phyloP scores from a whole-genome alignment of 2,888 invertebrate genomes.

The Fragum sueziense region DNA sequence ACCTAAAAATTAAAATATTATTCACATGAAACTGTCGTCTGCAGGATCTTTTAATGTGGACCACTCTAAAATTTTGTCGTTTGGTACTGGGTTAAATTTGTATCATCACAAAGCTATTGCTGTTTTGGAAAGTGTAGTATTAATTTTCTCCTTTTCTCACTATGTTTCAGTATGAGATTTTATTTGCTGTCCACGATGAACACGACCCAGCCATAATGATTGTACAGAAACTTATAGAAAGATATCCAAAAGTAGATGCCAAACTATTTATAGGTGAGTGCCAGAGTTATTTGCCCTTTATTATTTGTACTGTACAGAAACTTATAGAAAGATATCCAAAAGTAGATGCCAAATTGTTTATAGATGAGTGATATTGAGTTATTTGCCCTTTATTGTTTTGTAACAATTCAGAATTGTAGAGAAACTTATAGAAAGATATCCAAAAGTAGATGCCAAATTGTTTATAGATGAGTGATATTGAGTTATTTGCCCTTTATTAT shows the following conservation, averaged over 20 bases:
- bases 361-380: constrained; percentile 78
- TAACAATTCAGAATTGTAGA: no score
- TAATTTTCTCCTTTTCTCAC: background rate
- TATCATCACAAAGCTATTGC: no score
- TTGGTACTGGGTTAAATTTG: no score
- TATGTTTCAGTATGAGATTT: constrained; percentile 80
- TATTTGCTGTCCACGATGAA: constrained; percentile 81
- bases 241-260: constrained; percentile 81
- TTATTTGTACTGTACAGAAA: constrained; percentile 80
- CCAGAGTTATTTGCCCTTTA: constrained; percentile 39
- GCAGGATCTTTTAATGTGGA: no score
- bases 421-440: constrained; percentile 80
- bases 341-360: constrained; percentile 80
- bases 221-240: constrained; percentile 79
- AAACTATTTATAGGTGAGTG: constrained; percentile 81
- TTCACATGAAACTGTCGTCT: no score
- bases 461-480: constrained; percentile 80
- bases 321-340: constrained; percentile 80
- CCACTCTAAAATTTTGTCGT: no score
- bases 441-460: constrained; percentile 80
- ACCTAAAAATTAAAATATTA: no score
- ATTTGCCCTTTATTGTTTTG: no score
- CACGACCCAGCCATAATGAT: constrained; percentile 81
- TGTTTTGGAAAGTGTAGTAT: no score
- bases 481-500: no score